Conservation (phyloP, 2,113 vertebrate genomes). For the Macquaria ambigua region DNA sequence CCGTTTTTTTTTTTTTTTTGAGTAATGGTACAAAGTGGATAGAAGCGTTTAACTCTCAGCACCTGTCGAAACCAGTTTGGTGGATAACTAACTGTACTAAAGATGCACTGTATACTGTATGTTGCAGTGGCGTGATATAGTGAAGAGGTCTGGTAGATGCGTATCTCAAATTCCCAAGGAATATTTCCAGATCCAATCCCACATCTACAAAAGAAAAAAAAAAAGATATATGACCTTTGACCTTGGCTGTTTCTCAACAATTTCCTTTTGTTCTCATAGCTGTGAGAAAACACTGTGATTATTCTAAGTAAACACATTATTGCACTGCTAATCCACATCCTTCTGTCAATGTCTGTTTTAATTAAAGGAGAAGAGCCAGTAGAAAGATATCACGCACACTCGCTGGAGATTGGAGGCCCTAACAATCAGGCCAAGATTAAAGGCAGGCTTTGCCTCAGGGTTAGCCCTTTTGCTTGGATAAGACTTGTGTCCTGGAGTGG, state of each 20-base stretch:
- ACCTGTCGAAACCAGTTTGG: conserved; percentile 89
- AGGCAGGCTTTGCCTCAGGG: conserved; percentile 87
- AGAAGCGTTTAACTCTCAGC: conserved; percentile 86
- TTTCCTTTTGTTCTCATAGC: conserved; percentile 92
- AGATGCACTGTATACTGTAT: conserved; percentile 70
- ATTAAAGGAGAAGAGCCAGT: conserved; percentile 93
- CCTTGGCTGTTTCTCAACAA: conserved; percentile 87
- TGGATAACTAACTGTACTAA: conserved; percentile 84
- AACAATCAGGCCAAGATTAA: conserved; percentile 93
- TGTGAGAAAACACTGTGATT: conserved; percentile 89
- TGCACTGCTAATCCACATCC: conserved; percentile 92
- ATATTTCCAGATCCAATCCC: conserved; percentile 65
- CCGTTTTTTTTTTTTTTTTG: conserved; percentile 72
- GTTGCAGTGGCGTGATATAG: background rate
- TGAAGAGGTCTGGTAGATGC: conserved; percentile 26
- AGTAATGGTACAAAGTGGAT: conserved; percentile 87
- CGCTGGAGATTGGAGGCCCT: conserved; percentile 87
- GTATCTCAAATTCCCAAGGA: conserved; percentile 81
- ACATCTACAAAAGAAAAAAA: conserved; percentile 3
- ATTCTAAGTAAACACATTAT: conserved; percentile 95
- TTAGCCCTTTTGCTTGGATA: conserved; percentile 88
- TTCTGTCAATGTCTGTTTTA: conserved; percentile 97
- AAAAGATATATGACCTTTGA: conserved; percentile 88
- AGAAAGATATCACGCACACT: conserved; percentile 87
- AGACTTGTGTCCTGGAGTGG: conserved; percentile 68